Evolutionary conservation across 1,140 invertebrate genomes (phyloP).

Genomic region (Drosophila chauvacae): DNA sequence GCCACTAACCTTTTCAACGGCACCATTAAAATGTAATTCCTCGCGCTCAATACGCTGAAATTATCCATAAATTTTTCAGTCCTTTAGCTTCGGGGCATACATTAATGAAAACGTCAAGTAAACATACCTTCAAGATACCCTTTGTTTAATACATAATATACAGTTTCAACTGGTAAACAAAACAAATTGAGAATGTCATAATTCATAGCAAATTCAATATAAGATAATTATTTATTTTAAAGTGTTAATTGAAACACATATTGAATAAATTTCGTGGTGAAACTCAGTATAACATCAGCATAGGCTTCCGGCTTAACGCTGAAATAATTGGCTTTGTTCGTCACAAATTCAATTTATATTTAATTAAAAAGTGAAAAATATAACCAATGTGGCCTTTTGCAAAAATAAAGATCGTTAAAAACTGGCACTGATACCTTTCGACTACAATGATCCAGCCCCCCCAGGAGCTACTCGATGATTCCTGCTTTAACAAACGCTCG

Average conservation of each 20-base stretch:
- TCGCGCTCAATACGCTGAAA: neutral
- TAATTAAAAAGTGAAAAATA: neutral
- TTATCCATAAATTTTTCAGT: neutral
- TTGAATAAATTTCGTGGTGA: slow-evolving; percentile 10
- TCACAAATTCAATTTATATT: slow-evolving; percentile 4
- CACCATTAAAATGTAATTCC: neutral
- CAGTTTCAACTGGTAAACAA: neutral
- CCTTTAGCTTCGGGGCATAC: neutral
- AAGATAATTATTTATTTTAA: slow-evolving; percentile 9
- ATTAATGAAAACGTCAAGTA: no score
- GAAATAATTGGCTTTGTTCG: slow-evolving; percentile 1
- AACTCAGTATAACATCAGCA: neutral
- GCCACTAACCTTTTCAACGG: slow-evolving; percentile 34
- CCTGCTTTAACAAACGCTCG: slow-evolving; percentile 88
- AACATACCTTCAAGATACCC: neutral
- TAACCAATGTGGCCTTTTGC: neutral
- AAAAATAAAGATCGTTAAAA: neutral
- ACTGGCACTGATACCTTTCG: neutral
- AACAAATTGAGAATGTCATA: neutral
- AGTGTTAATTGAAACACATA: slow-evolving; percentile 10
- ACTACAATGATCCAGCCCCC: slow-evolving; percentile 85
- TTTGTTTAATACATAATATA: neutral
- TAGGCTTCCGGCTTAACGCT: slow-evolving; percentile 7
- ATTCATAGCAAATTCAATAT: slow-evolving; percentile 4
- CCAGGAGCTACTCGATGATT: slow-evolving; percentile 86